Conservation (phyloP, 2,888 invertebrate genomes). For the Caenorhabditis panamensis region DNA sequence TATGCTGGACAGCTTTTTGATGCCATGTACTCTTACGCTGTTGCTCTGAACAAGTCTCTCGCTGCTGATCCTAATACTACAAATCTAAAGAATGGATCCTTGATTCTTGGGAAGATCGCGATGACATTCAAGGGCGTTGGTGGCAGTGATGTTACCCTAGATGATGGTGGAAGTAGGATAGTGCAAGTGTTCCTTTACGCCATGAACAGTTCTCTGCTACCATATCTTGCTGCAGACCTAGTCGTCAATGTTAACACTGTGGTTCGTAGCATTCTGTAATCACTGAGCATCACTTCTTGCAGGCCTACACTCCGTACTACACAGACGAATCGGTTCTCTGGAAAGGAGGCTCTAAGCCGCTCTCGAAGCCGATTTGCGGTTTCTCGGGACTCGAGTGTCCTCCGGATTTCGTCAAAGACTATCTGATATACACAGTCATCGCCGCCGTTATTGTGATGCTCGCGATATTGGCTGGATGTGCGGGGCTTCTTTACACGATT, state of each 20-base stretch:
- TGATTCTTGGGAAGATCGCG: conserved; percentile 35
- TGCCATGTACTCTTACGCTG: conserved; percentile 55
- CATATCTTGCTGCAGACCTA: conserved; percentile 40
- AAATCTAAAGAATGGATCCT: conserved; percentile 38
- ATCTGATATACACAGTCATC: conserved; percentile 64
- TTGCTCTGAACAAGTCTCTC: conserved; percentile 53
- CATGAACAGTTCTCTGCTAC: conserved; percentile 41
- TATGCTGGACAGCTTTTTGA: conserved; percentile 60
- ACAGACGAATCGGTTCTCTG: conserved; percentile 41
- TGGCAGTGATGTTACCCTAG: conserved; percentile 29
- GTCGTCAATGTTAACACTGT: conserved; percentile 20
- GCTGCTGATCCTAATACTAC: conserved; percentile 40
- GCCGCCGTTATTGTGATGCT: conserved; percentile 58
- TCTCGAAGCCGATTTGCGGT: conserved; percentile 62
- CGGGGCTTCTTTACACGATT: conserved; percentile 50
- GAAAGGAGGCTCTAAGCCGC: conserved; percentile 31
- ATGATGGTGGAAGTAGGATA: conserved; percentile 54
- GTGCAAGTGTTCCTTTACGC: conserved; percentile 47
- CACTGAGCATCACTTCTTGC: background rate
- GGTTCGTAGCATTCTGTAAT: conserved; percentile 1
- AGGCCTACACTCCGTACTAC: conserved; percentile 35
- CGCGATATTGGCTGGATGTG: conserved; percentile 50
- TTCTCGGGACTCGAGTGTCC: conserved; percentile 64
- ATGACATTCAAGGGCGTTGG: conserved; percentile 54
- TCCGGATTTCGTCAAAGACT: conserved; percentile 62